Evolutionary conservation across 2,113 vertebrate genomes (phyloP).

Genomic region (Chunga burmeisteri): DNA sequence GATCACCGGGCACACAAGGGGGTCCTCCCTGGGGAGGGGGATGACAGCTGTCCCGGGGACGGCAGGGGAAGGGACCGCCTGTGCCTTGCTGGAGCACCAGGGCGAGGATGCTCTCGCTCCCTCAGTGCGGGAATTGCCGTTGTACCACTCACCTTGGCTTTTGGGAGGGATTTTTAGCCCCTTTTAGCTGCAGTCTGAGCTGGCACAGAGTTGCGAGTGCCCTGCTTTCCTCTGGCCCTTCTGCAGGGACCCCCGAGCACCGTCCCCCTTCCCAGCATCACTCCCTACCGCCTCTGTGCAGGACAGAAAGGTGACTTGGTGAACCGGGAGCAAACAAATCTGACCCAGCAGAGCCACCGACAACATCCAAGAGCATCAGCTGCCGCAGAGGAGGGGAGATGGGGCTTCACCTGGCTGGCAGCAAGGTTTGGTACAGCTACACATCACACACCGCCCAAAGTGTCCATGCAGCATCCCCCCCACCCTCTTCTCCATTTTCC

Average conservation of each 20-base stretch:
- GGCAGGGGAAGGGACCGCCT: neutral
- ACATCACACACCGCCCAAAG: neutral
- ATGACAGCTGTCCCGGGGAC: neutral
- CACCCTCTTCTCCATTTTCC: neutral
- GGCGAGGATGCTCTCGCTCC: neutral
- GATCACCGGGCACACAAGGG: rapidly evolving
- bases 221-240: neutral
- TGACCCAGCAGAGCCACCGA: rapidly evolving
- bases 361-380: neutral
- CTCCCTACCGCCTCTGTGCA: neutral
- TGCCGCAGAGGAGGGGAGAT: rapidly evolving
- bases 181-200: neutral
- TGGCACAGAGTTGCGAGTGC: neutral
- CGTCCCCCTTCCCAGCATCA: neutral
- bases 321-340: neutral
- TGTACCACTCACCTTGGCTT: neutral
- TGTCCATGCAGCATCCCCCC: rapidly evolving
- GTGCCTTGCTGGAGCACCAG: neutral
- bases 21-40: neutral
- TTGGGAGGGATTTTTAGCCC: neutral
- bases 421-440: neutral
- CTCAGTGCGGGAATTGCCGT: rapidly evolving
- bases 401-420: neutral
- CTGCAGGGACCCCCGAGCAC: neutral
- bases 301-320: neutral